Evolutionary conservation across 2,797 vertebrate species (phyloP).

Genomic region (Hydrophis major): DNA sequence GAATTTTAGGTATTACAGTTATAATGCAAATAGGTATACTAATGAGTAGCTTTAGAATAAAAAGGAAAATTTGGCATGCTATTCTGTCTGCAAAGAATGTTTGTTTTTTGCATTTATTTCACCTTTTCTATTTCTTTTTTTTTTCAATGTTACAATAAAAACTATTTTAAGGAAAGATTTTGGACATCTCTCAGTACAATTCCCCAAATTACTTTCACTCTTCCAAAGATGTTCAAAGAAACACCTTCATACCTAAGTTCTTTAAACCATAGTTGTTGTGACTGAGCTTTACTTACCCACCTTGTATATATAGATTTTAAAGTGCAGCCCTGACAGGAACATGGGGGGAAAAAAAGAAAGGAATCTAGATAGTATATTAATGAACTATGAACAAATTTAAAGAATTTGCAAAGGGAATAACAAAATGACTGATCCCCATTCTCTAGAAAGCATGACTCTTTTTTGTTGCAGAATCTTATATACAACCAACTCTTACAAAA

Average conservation of each 20-base stretch:
- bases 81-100: constrained; percentile 33
- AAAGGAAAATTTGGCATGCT: constrained; percentile 15
- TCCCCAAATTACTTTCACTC: constrained; percentile 70
- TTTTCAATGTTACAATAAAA: constrained; percentile 42
- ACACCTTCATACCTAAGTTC: constrained; percentile 65
- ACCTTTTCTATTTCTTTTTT: constrained; percentile 32
- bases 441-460: not conserved
- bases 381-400: constrained; percentile 68
- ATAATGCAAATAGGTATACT: constrained; percentile 46
- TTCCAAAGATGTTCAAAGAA: constrained; percentile 72
- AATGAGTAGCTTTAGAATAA: constrained; percentile 28
- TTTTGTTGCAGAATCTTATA: constrained; percentile 25
- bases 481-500: constrained; percentile 24
- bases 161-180: constrained; percentile 56
- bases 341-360: constrained; percentile 74
- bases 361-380: constrained; percentile 80
- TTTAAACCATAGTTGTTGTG: constrained; percentile 71
- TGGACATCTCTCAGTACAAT: constrained; percentile 64
- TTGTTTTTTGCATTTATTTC: constrained; percentile 32
- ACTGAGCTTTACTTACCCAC: constrained; percentile 67
- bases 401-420: constrained; percentile 42
- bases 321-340: constrained; percentile 83
- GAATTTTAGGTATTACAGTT: constrained; percentile 41
- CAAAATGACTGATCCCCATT: constrained; percentile 37
- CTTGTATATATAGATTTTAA: constrained; percentile 75